Evolutionary conservation across 2,888 invertebrate genomes (phyloP), one percentile per base, ranked within the genome.

Genomic region (Arctia plantaginis): DNA sequence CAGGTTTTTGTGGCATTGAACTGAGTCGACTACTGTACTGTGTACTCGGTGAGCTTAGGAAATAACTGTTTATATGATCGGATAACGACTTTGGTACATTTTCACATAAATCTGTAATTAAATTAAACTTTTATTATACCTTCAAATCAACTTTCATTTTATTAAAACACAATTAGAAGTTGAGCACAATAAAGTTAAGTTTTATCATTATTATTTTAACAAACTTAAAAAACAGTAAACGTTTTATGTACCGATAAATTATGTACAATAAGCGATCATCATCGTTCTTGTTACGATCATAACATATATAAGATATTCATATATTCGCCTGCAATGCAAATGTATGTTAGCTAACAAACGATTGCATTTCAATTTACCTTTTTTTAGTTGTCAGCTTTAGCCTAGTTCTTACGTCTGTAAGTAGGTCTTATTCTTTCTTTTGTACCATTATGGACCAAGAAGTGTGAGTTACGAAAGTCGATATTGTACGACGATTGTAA

Each of bases 1-100:
- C 77, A 73, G 69, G 74, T 80, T 72, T 66, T 64, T 66, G 81
- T 85, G 90, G 85, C 89, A 90, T 85, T 90, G 90, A 90, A 88
- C 87, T 78, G 80, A 71, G 66, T 77, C 66, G 67, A 74, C 77
- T 74, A 62, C 65, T 44, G 68, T 68, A 59, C 30, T n/a, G 15
- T 23, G 39, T 27, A 64, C 51, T 35, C 59, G n/a, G 12, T 47
- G 23, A 23, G 23, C 30, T 71, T 51, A 73, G 73, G 76, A 73
- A 76, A 67, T 35, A 55, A 64, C 41, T 64, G 33, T 69, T 41
- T 55, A 2, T 3, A 35, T 35, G 35, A n/a, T n/a, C n/a, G n/a
- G n/a, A n/a, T n/a, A n/a, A n/a, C n/a, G n/a, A n/a, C n/a, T n/a
- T n/a, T n/a, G n/a, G n/a, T n/a, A n/a, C n/a, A n/a, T n/a, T n/a